Percentiles rank a stretch among this genome's conserved stretches.
Evolutionary conservation across 2,113 vertebrate species (phyloP).

Genomic region (Mustela nigripes): DNA sequence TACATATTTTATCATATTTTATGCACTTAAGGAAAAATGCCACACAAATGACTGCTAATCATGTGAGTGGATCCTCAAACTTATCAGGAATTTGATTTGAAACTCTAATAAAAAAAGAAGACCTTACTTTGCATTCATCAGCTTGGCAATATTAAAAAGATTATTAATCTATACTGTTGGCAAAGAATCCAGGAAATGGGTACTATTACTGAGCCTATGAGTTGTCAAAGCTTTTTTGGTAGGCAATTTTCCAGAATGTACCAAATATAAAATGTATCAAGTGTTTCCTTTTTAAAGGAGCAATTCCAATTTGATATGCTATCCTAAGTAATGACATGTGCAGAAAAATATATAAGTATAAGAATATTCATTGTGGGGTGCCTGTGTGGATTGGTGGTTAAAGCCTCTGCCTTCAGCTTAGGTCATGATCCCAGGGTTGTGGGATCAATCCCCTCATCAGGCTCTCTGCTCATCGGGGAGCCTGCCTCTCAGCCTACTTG

Average conservation of each 20-base stretch:
- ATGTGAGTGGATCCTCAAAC: not conserved
- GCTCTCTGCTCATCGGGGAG: no score
- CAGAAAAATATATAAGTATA: not conserved
- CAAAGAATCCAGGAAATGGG: not conserved
- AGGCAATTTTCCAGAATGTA: not conserved
- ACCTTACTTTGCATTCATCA: not conserved
- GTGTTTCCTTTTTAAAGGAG: not conserved
- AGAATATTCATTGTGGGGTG: not conserved
- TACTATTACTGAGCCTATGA: not conserved
- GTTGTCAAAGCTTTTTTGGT: not conserved
- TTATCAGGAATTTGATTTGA: not conserved
- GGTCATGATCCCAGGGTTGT: no score
- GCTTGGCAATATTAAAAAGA: not conserved
- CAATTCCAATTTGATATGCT: not conserved
- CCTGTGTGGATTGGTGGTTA: no score
- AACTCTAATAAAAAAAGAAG: not conserved
- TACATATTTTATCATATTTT: not conserved
- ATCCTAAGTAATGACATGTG: not conserved
- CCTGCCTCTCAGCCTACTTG: no score
- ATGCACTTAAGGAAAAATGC: not conserved
- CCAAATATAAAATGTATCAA: not conserved
- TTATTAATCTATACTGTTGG: not conserved
- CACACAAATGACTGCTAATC: not conserved
- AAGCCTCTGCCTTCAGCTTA: no score
- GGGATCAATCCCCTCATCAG: no score